phyloP scores from a whole-genome alignment of 2,797 vertebrate species.

The Anguilla anguilla region DNA sequence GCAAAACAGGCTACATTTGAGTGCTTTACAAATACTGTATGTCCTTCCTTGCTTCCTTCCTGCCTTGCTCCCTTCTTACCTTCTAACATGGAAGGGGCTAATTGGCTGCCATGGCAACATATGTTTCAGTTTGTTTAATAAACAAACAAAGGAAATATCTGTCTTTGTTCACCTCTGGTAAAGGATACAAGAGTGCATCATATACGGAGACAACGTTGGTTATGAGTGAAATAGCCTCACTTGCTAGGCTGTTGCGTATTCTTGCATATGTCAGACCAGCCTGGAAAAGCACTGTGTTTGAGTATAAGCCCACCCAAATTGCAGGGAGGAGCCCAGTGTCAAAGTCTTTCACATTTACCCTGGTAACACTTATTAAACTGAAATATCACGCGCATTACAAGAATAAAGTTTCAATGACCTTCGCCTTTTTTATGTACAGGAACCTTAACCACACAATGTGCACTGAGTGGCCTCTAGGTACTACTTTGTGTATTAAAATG shows the following conservation, averaged over 20 bases:
- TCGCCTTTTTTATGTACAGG: neutral
- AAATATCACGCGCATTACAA: neutral
- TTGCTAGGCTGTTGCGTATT: neutral
- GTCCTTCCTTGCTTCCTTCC: neutral
- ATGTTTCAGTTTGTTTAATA: neutral
- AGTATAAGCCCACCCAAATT: neutral
- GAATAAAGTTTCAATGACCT: neutral
- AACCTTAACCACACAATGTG: neutral
- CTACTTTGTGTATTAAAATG: neutral
- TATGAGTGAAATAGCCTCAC: no score
- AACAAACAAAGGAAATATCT: neutral
- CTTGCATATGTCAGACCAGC: neutral
- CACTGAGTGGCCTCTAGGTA: neutral
- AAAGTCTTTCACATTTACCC: neutral
- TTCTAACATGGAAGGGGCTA: neutral
- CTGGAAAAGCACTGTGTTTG: neutral
- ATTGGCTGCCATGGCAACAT: neutral
- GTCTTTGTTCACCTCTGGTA: neutral
- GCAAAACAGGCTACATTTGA: neutral
- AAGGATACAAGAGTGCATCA: neutral
- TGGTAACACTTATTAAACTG: neutral
- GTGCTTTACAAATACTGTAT: neutral
- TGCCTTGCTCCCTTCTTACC: neutral
- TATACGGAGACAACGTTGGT: neutral
- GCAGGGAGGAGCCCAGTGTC: neutral